These are phyloP conservation scores for Prunella strophiata DNA, from an alignment of 2,797 vertebrate species.

Conservation along the genomic window DNA sequence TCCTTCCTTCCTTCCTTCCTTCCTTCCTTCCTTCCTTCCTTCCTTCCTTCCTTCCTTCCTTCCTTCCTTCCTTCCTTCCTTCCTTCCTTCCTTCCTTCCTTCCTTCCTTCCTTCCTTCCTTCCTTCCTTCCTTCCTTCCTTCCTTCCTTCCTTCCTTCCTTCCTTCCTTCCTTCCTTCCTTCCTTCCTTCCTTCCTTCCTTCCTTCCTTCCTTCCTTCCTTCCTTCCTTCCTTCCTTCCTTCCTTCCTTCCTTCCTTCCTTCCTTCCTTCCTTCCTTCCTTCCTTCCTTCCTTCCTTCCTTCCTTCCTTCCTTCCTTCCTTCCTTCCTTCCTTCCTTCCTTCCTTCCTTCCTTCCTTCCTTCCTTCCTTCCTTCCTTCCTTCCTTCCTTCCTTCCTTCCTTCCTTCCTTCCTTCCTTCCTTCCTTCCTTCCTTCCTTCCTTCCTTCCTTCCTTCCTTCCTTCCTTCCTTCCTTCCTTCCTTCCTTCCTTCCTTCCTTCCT, in stretches of 20 bases:
- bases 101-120: background rate
- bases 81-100: background rate
- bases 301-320: background rate
- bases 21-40: background rate
- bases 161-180: too few relatives aligned
- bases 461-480: background rate
- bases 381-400: background rate
- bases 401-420: background rate
- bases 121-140: background rate
- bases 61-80: too few relatives aligned
- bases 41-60: background rate
- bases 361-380: background rate
- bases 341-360: too few relatives aligned
- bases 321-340: background rate
- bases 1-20: background rate
- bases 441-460: too few relatives aligned
- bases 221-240: background rate
- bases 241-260: too few relatives aligned
- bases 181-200: background rate
- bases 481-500: background rate
- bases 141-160: background rate
- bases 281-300: background rate
- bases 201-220: background rate
- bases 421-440: background rate
- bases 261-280: too few relatives aligned